Conservation (phyloP, 2,797 vertebrate genomes). For the Luscinia megarhynchos region DNA sequence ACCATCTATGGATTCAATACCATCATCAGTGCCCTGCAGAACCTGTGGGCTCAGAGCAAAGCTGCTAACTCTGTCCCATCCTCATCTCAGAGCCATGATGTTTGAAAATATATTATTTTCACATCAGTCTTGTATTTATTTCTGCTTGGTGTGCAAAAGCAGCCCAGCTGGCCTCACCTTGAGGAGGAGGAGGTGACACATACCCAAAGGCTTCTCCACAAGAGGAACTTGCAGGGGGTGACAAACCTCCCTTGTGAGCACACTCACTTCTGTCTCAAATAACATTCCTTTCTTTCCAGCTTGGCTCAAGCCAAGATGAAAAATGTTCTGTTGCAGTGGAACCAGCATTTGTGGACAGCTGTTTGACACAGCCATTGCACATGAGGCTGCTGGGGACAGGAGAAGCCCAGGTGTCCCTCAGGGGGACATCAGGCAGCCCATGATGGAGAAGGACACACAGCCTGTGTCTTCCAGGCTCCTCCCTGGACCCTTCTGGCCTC, state of each 20-base stretch:
- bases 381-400: background rate
- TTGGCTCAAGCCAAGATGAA: background rate
- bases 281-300: background rate
- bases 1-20: background rate
- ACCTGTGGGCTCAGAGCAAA: background rate
- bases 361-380: background rate
- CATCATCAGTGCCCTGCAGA: background rate
- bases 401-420: background rate
- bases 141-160: background rate
- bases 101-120: background rate
- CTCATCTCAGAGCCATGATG: background rate
- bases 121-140: background rate
- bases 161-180: background rate
- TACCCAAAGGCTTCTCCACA: background rate
- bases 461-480: background rate
- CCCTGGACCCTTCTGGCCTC: background rate
- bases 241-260: background rate
- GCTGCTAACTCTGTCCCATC: background rate
- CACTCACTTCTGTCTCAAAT: background rate
- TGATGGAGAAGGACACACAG: background rate
- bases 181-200: background rate
- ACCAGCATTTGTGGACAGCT: background rate
- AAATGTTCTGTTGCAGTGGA: background rate
- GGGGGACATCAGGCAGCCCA: background rate
- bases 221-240: background rate